A percentile compares a stretch with the other conserved stretches of the same genome.
phyloP scores from a whole-genome alignment of 2,797 vertebrate genomes.

The Channallabes apus region DNA sequence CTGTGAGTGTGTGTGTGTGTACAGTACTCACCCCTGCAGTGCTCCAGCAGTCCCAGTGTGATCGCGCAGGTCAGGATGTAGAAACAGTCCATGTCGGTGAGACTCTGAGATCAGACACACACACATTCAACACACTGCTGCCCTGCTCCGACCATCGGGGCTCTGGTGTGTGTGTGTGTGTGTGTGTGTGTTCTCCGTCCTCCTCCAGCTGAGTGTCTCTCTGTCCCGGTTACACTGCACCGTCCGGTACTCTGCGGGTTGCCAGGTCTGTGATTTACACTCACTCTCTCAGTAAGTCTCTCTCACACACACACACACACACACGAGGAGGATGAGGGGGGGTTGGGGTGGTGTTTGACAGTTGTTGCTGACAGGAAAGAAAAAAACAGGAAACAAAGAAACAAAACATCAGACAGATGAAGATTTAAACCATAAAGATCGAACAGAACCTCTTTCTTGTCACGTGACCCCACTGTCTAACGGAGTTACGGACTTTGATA shows the following conservation, averaged over 20 bases:
- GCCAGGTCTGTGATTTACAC: background rate
- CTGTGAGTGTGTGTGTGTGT: background rate
- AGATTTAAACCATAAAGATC: too few species aligned
- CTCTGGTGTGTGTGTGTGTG: background rate
- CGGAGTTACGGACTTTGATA: too few species aligned
- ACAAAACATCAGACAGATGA: too few species aligned
- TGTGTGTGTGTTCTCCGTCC: background rate
- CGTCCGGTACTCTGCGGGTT: background rate
- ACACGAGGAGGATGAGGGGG: too few species aligned
- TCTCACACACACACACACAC: too few species aligned
- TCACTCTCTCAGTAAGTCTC: too few species aligned
- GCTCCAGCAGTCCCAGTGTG: conserved; percentile 10
- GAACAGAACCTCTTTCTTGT: too few species aligned
- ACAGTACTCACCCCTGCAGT: conserved; percentile 8
- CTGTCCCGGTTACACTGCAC: background rate
- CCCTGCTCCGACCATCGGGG: background rate
- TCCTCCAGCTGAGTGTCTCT: background rate
- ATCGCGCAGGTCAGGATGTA: conserved; percentile 71
- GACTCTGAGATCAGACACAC: conserved; percentile 19
- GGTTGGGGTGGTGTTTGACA: too few species aligned
- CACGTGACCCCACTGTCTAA: too few species aligned
- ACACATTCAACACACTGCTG: conserved; percentile 10
- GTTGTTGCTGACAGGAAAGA: too few species aligned
- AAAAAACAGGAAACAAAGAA: too few species aligned
- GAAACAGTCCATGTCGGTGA: conserved; percentile 75